Base-by-base conservation (phyloP, 1,140 invertebrate genomes). In the Stegodyphus mimosarum region DNA sequence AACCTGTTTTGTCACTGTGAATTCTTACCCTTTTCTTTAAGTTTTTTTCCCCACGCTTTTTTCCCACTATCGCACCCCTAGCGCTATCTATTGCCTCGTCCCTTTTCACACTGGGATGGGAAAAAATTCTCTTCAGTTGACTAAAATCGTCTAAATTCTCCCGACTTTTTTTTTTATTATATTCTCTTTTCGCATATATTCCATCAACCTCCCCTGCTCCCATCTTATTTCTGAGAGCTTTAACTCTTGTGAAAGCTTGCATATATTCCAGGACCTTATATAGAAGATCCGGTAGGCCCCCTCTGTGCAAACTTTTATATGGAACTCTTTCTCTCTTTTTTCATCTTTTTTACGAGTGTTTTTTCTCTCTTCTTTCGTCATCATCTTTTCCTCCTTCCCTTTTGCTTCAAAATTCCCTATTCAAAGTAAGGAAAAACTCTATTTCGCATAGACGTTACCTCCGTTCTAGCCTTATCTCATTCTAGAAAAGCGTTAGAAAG, bases 351-450 rank as follows among this genome's bases (percentile, higher is more conserved):
- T 55, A 53, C 64, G 17, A 67, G 55, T 60, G 55, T 60, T 60
- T 60, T 60, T 55, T 55, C n/a, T 18, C 55, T 81, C 55, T 73
- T 81, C 53, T 60, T 51, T 73, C 78, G 52, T 71, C 78, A 71
- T 80, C 78, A 60, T 80, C 69, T 71, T 60, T 60, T 71, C 69
- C 52, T 60, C 18, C 69, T 63, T 71, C 69, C 78, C 69, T 60
- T 78, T 71, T 80, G 78, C 78, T 71, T 71, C 67, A 64, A 81
- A 81, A 81, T 81, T 81, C 79, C 79, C 79, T 71, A 81, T 81
- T 81, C 79, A 81, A 81, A 81, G 69, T 81, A 81, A 53, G 79
- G 79, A 73, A 81, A 81, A 81, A 81, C 79, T 81, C 79, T 81
- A 81, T 81, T 81, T 81, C 70, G 69, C 69, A 81, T 73, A 81